Evolutionary conservation across 1,140 invertebrate species (phyloP).

Genomic region (Drosophila eugracilis): DNA sequence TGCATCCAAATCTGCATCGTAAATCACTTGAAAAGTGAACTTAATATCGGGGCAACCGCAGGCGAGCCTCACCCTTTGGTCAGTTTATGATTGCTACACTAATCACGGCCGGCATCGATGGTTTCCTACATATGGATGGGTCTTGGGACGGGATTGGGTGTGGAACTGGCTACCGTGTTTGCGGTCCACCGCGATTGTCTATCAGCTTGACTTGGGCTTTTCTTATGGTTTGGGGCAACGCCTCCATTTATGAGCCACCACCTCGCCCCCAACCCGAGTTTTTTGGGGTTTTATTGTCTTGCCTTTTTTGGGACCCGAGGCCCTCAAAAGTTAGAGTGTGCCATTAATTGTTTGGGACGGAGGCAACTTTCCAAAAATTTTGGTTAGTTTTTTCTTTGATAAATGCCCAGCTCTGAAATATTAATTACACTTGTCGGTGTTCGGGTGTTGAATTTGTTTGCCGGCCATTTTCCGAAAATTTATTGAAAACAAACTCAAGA

Average conservation of each 20-base stretch:
- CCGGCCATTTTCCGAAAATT: slow-evolving; percentile 54
- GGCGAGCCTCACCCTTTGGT: slow-evolving; percentile 52
- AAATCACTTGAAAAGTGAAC: slow-evolving; percentile 60
- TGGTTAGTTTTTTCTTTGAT: slow-evolving; percentile 63
- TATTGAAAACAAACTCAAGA: slow-evolving; percentile 74
- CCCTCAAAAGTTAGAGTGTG: slow-evolving; percentile 58
- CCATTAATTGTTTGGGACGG: slow-evolving; percentile 70
- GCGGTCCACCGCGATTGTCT: slow-evolving; percentile 47
- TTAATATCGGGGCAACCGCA: slow-evolving; percentile 56
- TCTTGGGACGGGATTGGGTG: slow-evolving; percentile 22
- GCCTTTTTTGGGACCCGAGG: slow-evolving; percentile 20
- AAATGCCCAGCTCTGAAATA: slow-evolving; percentile 76
- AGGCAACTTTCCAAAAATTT: slow-evolving; percentile 73
- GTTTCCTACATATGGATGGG: slow-evolving; percentile 16
- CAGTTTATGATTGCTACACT: slow-evolving; percentile 75
- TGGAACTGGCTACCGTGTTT: slow-evolving; percentile 40
- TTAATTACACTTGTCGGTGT: slow-evolving; percentile 73
- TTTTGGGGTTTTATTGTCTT: slow-evolving; percentile 62
- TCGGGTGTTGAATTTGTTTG: slow-evolving; percentile 68
- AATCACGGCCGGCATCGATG: slow-evolving; percentile 64
- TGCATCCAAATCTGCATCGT: slow-evolving; percentile 28
- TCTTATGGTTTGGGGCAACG: slow-evolving; percentile 27
- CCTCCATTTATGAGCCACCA: slow-evolving; percentile 10
- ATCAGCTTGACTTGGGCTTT: slow-evolving; percentile 35
- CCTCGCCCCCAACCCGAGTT: background rate